Conservation (phyloP, 2,797 vertebrate species). For the Parauchenoglanis ngamensis region DNA sequence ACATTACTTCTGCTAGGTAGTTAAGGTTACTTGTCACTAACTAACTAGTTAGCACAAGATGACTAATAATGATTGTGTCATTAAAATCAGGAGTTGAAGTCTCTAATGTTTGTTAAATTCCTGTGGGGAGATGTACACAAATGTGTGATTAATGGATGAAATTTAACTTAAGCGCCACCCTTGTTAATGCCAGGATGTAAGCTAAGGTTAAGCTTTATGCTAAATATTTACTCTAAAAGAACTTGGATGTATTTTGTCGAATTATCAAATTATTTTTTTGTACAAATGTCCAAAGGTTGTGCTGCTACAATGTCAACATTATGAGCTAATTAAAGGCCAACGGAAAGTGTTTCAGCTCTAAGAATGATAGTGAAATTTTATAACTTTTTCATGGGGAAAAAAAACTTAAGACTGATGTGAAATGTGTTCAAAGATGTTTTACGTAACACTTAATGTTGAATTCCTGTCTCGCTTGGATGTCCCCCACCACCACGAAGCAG, state of each 20-base stretch:
- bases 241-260: slow-evolving; percentile 22
- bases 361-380: neutral
- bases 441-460: too few species aligned
- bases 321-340: neutral
- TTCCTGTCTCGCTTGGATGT: neutral
- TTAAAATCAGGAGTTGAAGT: neutral
- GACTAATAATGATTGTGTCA: neutral
- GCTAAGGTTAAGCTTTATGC: neutral
- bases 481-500: neutral
- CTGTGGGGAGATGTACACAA: neutral
- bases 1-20: neutral
- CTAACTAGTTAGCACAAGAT: neutral
- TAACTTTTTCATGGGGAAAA: neutral
- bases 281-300: slow-evolving; percentile 17
- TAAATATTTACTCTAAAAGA: slow-evolving; percentile 8
- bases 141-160: neutral
- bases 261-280: slow-evolving; percentile 3
- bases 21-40: neutral
- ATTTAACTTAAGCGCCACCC: neutral
- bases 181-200: neutral
- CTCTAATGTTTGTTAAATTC: too few species aligned
- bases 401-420: neutral
- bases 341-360: neutral
- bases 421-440: neutral
- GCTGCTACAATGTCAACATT: slow-evolving; percentile 1